phyloP scores from a whole-genome alignment of 2,797 vertebrate species.

The Acrocephalus scirpaceus region DNA sequence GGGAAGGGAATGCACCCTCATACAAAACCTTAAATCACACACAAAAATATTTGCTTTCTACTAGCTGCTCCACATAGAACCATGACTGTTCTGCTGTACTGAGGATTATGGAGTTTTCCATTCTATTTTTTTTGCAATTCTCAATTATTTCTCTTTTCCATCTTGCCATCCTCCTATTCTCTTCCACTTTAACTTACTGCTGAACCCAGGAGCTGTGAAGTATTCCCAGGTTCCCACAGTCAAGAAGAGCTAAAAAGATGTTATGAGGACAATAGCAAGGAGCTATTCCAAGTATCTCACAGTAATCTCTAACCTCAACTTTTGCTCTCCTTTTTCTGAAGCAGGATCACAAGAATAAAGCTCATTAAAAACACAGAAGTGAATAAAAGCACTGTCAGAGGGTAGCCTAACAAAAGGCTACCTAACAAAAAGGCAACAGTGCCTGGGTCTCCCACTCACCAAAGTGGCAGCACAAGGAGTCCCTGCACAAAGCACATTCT shows the following conservation, averaged over 20 bases:
- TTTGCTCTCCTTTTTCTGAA: background rate
- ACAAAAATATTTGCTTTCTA: background rate
- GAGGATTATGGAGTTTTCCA: background rate
- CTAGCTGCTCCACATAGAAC: background rate
- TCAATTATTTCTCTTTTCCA: background rate
- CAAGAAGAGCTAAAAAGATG: background rate
- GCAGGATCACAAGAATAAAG: background rate
- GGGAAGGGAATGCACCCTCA: background rate
- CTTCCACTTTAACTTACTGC: background rate
- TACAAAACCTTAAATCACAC: background rate
- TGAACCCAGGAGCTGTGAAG: background rate
- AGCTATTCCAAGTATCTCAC: background rate
- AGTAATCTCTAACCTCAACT: background rate
- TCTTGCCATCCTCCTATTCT: background rate
- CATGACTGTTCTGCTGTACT: background rate
- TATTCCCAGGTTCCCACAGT: background rate
- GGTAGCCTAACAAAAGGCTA: background rate
- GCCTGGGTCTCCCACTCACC: background rate
- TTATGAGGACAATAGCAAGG: background rate
- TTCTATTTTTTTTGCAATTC: background rate
- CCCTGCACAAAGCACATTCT: background rate
- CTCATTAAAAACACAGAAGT: background rate
- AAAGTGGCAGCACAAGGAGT: background rate
- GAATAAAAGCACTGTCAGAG: background rate
- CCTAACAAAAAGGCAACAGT: accelerated